Evolutionary conservation across 2,113 vertebrate species (phyloP).

Genomic region (Syrrhaptes paradoxus): DNA sequence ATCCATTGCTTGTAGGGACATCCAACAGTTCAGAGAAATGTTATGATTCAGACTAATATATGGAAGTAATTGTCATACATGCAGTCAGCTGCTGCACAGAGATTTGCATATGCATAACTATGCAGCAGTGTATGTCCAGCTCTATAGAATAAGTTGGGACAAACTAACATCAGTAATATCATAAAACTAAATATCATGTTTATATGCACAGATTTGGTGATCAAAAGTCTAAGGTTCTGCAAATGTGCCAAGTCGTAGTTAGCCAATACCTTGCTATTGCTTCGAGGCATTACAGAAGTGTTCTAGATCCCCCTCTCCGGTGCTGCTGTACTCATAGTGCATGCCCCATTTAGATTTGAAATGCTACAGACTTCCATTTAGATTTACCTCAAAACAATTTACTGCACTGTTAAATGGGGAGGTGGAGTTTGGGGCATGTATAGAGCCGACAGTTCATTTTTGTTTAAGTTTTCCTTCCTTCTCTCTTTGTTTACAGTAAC

Average conservation of each 20-base stretch:
- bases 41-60: not conserved
- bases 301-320: not conserved
- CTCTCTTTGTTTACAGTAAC: not conserved
- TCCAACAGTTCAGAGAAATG: not conserved
- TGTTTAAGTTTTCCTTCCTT: not conserved
- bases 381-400: not conserved
- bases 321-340: not conserved
- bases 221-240: not conserved
- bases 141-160: not conserved
- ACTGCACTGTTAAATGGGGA: not conserved
- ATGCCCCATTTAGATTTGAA: not conserved
- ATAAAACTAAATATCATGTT: not conserved
- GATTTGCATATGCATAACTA: not conserved
- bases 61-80: not conserved
- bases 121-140: not conserved
- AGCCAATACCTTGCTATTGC: not conserved
- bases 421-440: not conserved
- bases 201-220: not conserved
- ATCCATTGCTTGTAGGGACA: not conserved
- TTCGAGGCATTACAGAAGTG: not conserved
- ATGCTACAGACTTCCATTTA: not conserved
- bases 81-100: not conserved
- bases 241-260: not conserved
- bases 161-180: not conserved
- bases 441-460: not conserved